phyloP scores from a whole-genome alignment of 2,888 invertebrate species.

The Drosophila subquinaria region DNA sequence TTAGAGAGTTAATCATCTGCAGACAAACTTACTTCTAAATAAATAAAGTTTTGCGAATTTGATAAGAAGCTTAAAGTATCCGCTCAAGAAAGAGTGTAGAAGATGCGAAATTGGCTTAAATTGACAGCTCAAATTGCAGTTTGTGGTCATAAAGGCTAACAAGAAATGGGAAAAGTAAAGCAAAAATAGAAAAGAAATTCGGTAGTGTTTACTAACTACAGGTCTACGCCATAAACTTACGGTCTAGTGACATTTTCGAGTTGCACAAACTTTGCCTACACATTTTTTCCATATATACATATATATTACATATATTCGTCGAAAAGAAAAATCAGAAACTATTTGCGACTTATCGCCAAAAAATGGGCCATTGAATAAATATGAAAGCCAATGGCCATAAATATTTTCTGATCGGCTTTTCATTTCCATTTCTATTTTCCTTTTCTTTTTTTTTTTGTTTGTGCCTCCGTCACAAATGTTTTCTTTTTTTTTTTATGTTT shows the following conservation, averaged over 20 bases:
- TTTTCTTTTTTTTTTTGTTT: constrained; percentile 28
- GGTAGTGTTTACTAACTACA: constrained; percentile 21
- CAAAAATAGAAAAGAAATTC: constrained; percentile 15
- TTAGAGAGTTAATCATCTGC: too few relatives aligned
- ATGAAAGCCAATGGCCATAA: constrained; percentile 77
- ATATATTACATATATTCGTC: background rate
- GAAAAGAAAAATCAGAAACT: constrained; percentile 50
- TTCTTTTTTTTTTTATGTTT: constrained; percentile 32
- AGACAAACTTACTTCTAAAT: too few relatives aligned
- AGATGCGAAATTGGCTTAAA: constrained; percentile 33
- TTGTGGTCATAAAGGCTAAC: constrained; percentile 11
- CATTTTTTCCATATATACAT: background rate
- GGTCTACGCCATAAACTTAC: constrained; percentile 27
- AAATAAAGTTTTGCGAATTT: background rate
- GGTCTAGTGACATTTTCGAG: constrained; percentile 23
- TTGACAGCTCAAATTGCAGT: constrained; percentile 47
- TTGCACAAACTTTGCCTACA: constrained; percentile 26
- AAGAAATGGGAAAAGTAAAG: constrained; percentile 10
- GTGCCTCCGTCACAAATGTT: constrained; percentile 20
- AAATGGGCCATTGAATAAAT: constrained; percentile 78
- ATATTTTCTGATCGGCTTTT: constrained; percentile 68
- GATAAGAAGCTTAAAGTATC: background rate
- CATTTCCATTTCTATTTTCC: constrained; percentile 49
- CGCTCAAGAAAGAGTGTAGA: background rate
- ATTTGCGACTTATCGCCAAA: constrained; percentile 76